Percentiles rank a stretch among this genome's conserved stretches.
These are phyloP conservation scores for Pocillopora verrucosa DNA, from an alignment of 64 coral and sea anemone species.

Conservation along the genomic window DNA sequence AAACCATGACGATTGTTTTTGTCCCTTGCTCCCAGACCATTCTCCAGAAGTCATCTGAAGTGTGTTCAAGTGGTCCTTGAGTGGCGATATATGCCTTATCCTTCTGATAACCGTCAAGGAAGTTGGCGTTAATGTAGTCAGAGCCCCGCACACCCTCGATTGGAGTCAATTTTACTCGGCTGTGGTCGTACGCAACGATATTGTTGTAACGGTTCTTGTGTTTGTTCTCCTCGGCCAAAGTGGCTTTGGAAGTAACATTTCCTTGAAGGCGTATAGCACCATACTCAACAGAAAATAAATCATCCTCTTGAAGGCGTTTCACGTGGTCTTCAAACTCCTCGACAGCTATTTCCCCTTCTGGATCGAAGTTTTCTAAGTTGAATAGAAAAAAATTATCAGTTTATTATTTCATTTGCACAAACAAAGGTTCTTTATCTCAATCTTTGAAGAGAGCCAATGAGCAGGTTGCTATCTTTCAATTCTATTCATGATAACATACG, in stretches of 20 bases:
- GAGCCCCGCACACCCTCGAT: conserved; percentile 39
- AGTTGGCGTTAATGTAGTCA: conserved; percentile 84
- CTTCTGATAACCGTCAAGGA: conserved; percentile 64
- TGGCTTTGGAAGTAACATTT: conserved; percentile 36
- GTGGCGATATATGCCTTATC: conserved; percentile 80
- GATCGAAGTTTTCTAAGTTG: conserved; percentile 15
- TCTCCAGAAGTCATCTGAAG: conserved; percentile 78
- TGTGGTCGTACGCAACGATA: conserved; percentile 77
- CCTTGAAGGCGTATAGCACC: conserved; percentile 15
- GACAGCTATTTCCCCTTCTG: conserved; percentile 26
- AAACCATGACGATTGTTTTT: conserved; percentile 77
- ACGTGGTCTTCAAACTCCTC: conserved; percentile 62
- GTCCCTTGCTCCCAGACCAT: conserved; percentile 87
- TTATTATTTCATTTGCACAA: no score
- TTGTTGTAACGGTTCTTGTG: conserved; percentile 81
- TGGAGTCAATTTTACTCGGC: conserved; percentile 36
- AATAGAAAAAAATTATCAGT: not conserved
- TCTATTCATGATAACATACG: no score
- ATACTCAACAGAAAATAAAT: conserved; percentile 67
- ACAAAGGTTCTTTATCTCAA: no score
- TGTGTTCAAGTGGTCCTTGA: conserved; percentile 78
- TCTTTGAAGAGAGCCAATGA: no score
- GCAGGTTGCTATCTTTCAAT: no score
- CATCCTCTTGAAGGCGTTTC: conserved; percentile 37
- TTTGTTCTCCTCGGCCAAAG: conserved; percentile 57